These are phyloP conservation scores for Crioceris asparagi DNA, from an alignment of 2,888 invertebrate species.

Conservation along the genomic window DNA sequence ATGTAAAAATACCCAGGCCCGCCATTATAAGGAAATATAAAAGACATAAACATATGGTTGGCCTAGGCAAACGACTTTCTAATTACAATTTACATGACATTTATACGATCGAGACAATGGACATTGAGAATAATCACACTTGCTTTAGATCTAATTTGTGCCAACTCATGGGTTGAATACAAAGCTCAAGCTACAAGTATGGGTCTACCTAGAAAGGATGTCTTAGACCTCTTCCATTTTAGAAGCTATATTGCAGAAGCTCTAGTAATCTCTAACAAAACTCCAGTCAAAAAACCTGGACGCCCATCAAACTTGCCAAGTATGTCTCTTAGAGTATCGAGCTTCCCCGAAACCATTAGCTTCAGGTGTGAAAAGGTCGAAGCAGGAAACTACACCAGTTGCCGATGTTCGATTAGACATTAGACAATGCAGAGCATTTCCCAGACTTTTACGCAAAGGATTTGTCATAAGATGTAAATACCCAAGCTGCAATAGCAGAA, in stretches of 20 bases:
- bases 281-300: not conserved
- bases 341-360: too few relatives aligned
- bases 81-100: slow-evolving; percentile 1
- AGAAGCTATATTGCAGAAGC: slow-evolving; percentile 7
- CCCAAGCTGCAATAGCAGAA: slow-evolving; percentile 1
- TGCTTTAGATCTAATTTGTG: slow-evolving; percentile 6
- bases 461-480: slow-evolving; percentile 1
- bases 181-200: too few relatives aligned
- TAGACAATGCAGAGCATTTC: slow-evolving; percentile 1
- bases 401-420: too few relatives aligned
- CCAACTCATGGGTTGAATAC: slow-evolving; percentile 7
- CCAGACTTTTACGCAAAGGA: not conserved
- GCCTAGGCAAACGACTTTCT: slow-evolving; percentile 3
- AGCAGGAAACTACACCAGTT: too few relatives aligned
- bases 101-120: slow-evolving; percentile 8
- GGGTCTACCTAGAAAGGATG: slow-evolving; percentile 3
- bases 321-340: too few relatives aligned
- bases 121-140: slow-evolving; percentile 7
- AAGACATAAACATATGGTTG: not conserved
- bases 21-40: too few relatives aligned
- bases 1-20: slow-evolving; percentile 1
- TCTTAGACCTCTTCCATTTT: slow-evolving; percentile 8
- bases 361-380: not conserved
- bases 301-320: not conserved
- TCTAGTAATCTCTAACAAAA: slow-evolving; percentile 1